A percentile compares a stretch with the other conserved stretches of the same genome.
Evolutionary conservation across 2,888 invertebrate genomes (phyloP).

Genomic region (Drosophila quasianomalipes): DNA sequence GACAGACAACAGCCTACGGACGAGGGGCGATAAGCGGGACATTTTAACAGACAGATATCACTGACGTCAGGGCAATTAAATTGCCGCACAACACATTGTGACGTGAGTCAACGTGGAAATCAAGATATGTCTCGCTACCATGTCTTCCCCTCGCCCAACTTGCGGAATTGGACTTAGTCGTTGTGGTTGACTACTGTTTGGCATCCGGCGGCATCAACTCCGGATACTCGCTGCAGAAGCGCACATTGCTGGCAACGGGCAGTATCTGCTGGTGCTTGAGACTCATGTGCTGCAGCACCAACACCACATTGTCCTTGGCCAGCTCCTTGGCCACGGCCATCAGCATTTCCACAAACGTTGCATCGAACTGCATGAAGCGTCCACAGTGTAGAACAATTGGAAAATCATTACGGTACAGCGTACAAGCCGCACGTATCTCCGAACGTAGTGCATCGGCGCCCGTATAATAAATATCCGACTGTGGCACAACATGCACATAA

Average conservation of each 20-base stretch:
- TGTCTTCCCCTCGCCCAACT: neutral
- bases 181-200: slow-evolving; percentile 33
- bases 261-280: slow-evolving; percentile 65
- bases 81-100: slow-evolving; percentile 1
- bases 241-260: slow-evolving; percentile 67
- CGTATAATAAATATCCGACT: slow-evolving; percentile 90
- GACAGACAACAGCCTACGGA: neutral
- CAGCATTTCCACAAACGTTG: slow-evolving; percentile 88
- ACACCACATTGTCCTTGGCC: slow-evolving; percentile 86
- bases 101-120: slow-evolving; percentile 23
- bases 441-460: slow-evolving; percentile 89
- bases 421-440: slow-evolving; percentile 86
- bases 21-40: neutral
- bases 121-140: neutral
- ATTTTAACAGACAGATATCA: slow-evolving; percentile 5
- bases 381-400: slow-evolving; percentile 89
- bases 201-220: slow-evolving; percentile 18
- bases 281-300: slow-evolving; percentile 83
- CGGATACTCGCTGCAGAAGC: slow-evolving; percentile 67
- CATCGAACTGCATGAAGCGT: slow-evolving; percentile 89
- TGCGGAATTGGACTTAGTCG: neutral
- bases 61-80: slow-evolving; percentile 27
- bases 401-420: slow-evolving; percentile 85
- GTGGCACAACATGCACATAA: slow-evolving; percentile 88
- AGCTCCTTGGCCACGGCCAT: slow-evolving; percentile 87